Conservation (phyloP, 23 tunicate genomes). For the Oikopleura vanhoeffeni region DNA sequence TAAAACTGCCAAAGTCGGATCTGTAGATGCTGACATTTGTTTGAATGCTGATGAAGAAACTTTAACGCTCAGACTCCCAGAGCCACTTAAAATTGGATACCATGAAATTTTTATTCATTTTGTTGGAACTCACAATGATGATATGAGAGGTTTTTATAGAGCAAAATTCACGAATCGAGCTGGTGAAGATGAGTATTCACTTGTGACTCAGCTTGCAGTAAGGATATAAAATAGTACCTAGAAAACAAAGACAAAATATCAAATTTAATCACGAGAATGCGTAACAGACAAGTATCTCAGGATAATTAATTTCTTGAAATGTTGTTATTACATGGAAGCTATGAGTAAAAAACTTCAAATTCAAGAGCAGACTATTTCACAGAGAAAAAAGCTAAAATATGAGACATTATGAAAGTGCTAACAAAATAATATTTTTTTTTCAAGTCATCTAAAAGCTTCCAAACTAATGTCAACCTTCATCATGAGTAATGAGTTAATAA, state of each 20-base stretch:
- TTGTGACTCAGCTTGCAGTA: neutral
- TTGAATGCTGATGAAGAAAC: neutral
- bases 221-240: neutral
- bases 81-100: neutral
- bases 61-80: neutral
- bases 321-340: no score
- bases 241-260: neutral
- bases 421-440: no score
- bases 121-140: constrained; percentile 4
- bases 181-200: neutral
- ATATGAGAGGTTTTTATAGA: constrained; percentile 4
- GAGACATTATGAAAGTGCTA: no score
- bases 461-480: no score
- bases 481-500: no score
- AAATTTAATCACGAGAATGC: no score
- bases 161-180: neutral
- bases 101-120: neutral
- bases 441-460: no score
- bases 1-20: neutral
- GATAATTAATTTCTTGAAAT: no score
- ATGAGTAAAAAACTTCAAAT: no score
- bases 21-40: neutral
- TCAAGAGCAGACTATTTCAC: no score
- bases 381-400: no score
- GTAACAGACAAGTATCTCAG: no score